Base-by-base conservation (phyloP, 2,888 invertebrate genomes). In the Spodoptera exigua region DNA sequence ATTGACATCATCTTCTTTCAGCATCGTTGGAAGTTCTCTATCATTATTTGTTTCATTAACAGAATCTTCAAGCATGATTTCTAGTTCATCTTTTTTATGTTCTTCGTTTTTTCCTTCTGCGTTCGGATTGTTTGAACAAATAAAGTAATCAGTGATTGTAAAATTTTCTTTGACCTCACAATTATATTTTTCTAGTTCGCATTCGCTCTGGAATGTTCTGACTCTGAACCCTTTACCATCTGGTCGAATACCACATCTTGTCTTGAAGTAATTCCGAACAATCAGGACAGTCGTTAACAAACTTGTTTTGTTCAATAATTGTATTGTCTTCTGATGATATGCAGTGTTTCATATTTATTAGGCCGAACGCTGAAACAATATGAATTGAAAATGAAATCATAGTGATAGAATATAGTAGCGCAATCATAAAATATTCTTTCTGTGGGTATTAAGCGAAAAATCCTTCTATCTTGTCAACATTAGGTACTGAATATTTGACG, bases 161-260 rank as follows among this genome's bases (percentile, higher is more conserved):
- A 88, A 93, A n/a, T 79, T 41, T 0, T 64, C 11, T 0, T 82
- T 52, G 1, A 78, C 76, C 11, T 80, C 44, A 51, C 92, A 92
- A 62, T 92, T 93, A 47, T 83, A 58, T 60, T 79, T 80, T 0
- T 52, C n/a, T 0, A 93, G 72, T 2, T 81, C 63, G 55, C 93
- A 93, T 76, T 82, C 73, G 52, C 85, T 87, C 13, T 64, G 10
- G 49, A 93, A 93, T 34, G 82, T 48, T 74, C 84, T 83, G 3
- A 91, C 57, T 70, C 74, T 83, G 53, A 81, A 92, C 2, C 91
- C 92, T 1, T 70, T 46, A 0, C 86, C 89, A 4, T 89, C 83
- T 74, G 76, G 60, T 70, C 76, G 75, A 4, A 91, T 83, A 0
- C 82, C 90, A 52, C 93, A 93, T 0, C 46, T 67, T 52, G 12